These are phyloP conservation scores for Achatina immaculata DNA, from an alignment of 1,140 invertebrate genomes.

Conservation along the genomic window DNA sequence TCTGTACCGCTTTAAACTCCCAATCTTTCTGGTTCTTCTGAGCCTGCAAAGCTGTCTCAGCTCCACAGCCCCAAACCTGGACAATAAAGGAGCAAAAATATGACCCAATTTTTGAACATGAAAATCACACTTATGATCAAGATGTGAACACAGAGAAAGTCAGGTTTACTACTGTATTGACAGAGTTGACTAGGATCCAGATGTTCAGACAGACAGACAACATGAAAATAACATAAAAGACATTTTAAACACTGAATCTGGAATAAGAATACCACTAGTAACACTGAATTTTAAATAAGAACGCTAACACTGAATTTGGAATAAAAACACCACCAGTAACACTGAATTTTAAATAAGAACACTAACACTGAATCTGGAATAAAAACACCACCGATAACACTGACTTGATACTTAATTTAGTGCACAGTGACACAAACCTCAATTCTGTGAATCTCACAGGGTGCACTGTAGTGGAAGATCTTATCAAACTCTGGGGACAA, in stretches of 20 bases:
- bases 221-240: too few relatives aligned
- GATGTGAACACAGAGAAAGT: neutral
- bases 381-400: too few relatives aligned
- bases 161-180: neutral
- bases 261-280: too few relatives aligned
- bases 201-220: too few relatives aligned
- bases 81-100: constrained; percentile 23
- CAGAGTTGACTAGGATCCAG: neutral
- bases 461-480: constrained; percentile 75
- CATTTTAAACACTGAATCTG: too few relatives aligned
- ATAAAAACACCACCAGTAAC: too few relatives aligned
- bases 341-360: too few relatives aligned
- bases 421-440: constrained; percentile 79
- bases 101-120: neutral
- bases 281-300: too few relatives aligned
- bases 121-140: neutral
- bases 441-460: constrained; percentile 76
- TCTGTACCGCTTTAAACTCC: constrained; percentile 88
- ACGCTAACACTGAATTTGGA: too few relatives aligned
- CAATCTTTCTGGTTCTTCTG: constrained; percentile 91
- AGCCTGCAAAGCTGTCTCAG: constrained; percentile 76
- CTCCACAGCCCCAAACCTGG: constrained; percentile 69
- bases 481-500: constrained; percentile 82
- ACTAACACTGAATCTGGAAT: too few relatives aligned
- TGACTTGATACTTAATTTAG: too few relatives aligned